Conservation (phyloP, 1,140 invertebrate species). For the Spodoptera frugiperda region DNA sequence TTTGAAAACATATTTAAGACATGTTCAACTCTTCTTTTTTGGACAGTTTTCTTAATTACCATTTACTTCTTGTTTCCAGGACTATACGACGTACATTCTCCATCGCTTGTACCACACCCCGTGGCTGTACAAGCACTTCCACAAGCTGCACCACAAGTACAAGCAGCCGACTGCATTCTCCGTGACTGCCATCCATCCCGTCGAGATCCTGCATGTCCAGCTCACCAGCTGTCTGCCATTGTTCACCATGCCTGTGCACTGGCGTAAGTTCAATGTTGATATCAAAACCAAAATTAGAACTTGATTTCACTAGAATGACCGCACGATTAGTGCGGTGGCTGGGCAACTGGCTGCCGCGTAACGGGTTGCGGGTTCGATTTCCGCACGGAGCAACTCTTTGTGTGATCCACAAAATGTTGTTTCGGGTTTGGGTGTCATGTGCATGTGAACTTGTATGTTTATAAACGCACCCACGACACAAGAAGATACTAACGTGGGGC, state of each 20-base stretch:
- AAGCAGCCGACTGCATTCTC: slow-evolving; percentile 92
- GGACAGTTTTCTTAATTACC: neutral
- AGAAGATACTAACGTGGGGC: too few relatives aligned
- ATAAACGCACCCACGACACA: too few relatives aligned
- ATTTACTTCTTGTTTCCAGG: slow-evolving; percentile 80
- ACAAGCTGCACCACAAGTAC: slow-evolving; percentile 92
- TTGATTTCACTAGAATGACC: too few relatives aligned
- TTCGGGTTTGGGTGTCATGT: too few relatives aligned
- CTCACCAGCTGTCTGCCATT: slow-evolving; percentile 86
- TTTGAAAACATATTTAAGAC: too few relatives aligned
- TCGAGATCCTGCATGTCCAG: slow-evolving; percentile 89
- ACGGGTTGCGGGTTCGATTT: too few relatives aligned
- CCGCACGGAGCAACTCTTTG: too few relatives aligned
- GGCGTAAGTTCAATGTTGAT: slow-evolving; percentile 86
- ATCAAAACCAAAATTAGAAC: too few relatives aligned
- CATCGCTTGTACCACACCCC: slow-evolving; percentile 90
- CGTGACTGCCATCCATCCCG: slow-evolving; percentile 91
- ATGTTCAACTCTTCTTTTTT: neutral
- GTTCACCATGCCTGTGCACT: slow-evolving; percentile 88
- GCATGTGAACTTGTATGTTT: too few relatives aligned
- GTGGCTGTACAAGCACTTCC: slow-evolving; percentile 90
- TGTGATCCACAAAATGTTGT: too few relatives aligned
- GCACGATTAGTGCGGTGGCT: too few relatives aligned
- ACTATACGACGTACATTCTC: slow-evolving; percentile 89
- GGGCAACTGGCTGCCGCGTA: too few relatives aligned